Percentiles rank a stretch among this genome's conserved stretches.
phyloP scores from a whole-genome alignment of 2,797 vertebrate genomes.

The Lerista edwardsae region DNA sequence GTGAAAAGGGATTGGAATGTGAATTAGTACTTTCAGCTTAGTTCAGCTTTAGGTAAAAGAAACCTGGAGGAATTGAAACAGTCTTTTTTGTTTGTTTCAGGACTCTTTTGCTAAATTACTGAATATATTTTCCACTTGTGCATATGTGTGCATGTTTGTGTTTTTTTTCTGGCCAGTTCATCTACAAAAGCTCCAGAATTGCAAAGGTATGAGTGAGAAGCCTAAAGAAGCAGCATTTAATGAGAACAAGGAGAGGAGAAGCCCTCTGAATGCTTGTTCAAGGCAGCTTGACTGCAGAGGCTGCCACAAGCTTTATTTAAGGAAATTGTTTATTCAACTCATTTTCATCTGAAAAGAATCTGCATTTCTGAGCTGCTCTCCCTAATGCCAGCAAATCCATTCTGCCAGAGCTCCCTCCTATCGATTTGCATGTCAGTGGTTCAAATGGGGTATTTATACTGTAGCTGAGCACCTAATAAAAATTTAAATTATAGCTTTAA shows the following conservation, averaged over 20 bases:
- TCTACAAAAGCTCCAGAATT: neutral
- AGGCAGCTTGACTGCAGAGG: slow-evolving; percentile 10
- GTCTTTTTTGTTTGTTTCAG: neutral
- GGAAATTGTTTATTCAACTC: slow-evolving; percentile 46
- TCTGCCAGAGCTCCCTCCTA: slow-evolving; percentile 51
- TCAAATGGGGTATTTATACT: slow-evolving; percentile 70
- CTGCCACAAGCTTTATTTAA: slow-evolving; percentile 40
- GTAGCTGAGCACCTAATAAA: slow-evolving; percentile 67
- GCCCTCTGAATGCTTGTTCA: slow-evolving; percentile 31
- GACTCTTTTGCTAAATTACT: neutral
- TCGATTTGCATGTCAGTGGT: slow-evolving; percentile 63
- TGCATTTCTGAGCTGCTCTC: neutral
- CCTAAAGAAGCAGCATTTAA: slow-evolving; percentile 28
- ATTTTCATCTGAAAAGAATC: slow-evolving; percentile 49
- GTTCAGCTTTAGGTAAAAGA: neutral
- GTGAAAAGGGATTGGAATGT: neutral
- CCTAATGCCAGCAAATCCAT: slow-evolving; percentile 19
- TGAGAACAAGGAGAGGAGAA: neutral
- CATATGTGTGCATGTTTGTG: neutral
- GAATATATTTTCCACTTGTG: neutral
- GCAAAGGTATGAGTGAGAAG: neutral
- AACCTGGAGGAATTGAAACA: neutral
- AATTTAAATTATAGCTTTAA: slow-evolving; percentile 68
- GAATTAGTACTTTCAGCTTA: neutral
- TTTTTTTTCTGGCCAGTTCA: neutral